Evolutionary conservation across 1,140 invertebrate species (phyloP).

Genomic region (Pantala flavescens): DNA sequence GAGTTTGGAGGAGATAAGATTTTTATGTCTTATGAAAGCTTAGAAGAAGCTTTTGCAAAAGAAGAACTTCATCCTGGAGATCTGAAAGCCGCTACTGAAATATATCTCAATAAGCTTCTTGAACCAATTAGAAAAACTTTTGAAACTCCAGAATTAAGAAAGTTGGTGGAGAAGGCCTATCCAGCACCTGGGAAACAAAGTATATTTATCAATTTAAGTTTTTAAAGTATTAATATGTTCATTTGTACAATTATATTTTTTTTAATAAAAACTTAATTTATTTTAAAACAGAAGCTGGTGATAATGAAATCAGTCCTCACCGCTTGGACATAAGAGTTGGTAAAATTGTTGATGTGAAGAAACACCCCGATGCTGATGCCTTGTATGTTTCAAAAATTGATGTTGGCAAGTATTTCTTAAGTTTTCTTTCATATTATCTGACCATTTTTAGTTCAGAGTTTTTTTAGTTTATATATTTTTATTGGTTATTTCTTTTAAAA

Average conservation of each 20-base stretch:
- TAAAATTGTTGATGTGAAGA: constrained; percentile 79
- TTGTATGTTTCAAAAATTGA: constrained; percentile 92
- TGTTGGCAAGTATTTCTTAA: constrained; percentile 41
- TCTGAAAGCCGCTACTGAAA: constrained; percentile 74
- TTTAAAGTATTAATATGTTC: not conserved
- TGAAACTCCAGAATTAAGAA: constrained; percentile 63
- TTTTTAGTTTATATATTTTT: no score
- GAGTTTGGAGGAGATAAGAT: constrained; percentile 59
- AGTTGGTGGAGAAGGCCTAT: constrained; percentile 64
- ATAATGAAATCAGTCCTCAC: constrained; percentile 56
- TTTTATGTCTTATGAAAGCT: constrained; percentile 60
- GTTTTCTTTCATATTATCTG: not conserved
- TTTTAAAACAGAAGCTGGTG: constrained; percentile 26
- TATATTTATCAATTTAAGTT: constrained; percentile 23
- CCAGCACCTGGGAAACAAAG: constrained; percentile 54
- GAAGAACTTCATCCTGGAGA: constrained; percentile 87
- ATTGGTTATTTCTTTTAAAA: no score
- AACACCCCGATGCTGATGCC: constrained; percentile 89
- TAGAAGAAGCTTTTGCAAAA: constrained; percentile 67
- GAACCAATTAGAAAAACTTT: constrained; percentile 86
- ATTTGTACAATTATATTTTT: no score
- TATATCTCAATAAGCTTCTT: constrained; percentile 76
- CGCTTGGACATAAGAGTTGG: constrained; percentile 85
- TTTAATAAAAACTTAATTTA: no score
- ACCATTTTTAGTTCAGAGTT: no score